phyloP scores from a whole-genome alignment of 2,888 invertebrate genomes.

The Netelia melanura region DNA sequence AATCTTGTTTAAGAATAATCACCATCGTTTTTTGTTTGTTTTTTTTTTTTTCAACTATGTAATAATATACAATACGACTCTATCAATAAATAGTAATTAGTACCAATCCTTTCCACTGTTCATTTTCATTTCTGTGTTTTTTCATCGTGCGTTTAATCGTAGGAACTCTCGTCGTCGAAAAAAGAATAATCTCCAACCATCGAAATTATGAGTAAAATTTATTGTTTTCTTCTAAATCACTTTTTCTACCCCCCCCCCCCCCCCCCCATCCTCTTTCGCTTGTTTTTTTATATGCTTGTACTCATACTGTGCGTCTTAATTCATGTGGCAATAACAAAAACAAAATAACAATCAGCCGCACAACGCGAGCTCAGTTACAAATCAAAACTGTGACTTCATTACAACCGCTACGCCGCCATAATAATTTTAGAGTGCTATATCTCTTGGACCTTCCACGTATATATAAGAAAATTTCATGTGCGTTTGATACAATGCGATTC shows the following conservation, averaged over 20 bases:
- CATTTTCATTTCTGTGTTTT: constrained; percentile 26
- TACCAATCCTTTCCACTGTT: constrained; percentile 68
- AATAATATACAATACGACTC: constrained; percentile 73
- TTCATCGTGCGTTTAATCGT: constrained; percentile 44
- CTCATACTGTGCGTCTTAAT: constrained; percentile 36
- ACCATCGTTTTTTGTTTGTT: constrained; percentile 37
- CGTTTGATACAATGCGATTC: neutral
- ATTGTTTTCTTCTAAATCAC: constrained; percentile 31
- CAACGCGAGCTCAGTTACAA: constrained; percentile 29
- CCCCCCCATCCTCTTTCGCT: neutral
- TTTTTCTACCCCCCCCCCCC: constrained; percentile 1
- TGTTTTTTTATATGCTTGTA: neutral
- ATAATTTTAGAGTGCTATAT: constrained; percentile 19
- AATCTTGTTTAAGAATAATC: constrained; percentile 61
- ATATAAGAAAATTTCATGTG: constrained; percentile 1
- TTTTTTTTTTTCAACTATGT: constrained; percentile 52
- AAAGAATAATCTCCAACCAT: constrained; percentile 39
- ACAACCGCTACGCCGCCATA: constrained; percentile 37
- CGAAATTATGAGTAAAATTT: constrained; percentile 52
- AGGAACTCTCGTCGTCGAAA: constrained; percentile 74
- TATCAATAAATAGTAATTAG: constrained; percentile 74
- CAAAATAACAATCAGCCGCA: constrained; percentile 61
- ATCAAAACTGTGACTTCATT: constrained; percentile 50
- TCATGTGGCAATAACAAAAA: constrained; percentile 65
- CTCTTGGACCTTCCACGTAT: constrained; percentile 39